These are phyloP conservation scores for Hypsibius dujardini DNA, from an alignment of 1,140 invertebrate genomes.

Conservation along the genomic window DNA sequence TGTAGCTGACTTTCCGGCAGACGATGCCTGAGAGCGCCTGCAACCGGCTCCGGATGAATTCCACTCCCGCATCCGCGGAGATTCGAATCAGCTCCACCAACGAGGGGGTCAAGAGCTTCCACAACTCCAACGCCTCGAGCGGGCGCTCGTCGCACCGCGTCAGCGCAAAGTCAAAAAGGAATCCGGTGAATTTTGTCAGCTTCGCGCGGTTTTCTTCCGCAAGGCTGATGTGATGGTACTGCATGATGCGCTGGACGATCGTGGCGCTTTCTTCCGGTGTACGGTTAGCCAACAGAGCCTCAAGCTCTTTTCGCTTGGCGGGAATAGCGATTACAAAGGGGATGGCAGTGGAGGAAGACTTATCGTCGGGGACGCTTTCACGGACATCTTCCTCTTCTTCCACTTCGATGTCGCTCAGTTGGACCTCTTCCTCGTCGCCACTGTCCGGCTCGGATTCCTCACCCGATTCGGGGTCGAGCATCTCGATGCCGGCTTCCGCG, in stretches of 20 bases:
- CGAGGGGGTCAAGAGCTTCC: neutral
- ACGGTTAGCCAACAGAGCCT: constrained; percentile 44
- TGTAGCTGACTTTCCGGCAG: neutral
- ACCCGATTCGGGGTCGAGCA: neutral
- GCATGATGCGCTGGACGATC: constrained; percentile 61
- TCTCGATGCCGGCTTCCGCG: neutral
- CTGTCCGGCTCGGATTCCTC: neutral
- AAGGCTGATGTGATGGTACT: constrained; percentile 61
- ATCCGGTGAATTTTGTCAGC: constrained; percentile 49
- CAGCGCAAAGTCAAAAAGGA: constrained; percentile 32
- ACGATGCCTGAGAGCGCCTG: neutral
- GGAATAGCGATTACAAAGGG: constrained; percentile 37
- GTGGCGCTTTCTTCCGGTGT: constrained; percentile 44
- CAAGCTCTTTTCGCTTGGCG: constrained; percentile 45
- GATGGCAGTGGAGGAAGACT: constrained; percentile 40
- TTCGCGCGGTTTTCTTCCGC: constrained; percentile 54
- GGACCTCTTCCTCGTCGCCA: constrained; percentile 54
- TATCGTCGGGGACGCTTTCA: constrained; percentile 17
- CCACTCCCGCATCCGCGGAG: neutral
- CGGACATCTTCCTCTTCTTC: constrained; percentile 24
- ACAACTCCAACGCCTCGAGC: neutral
- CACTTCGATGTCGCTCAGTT: constrained; percentile 33
- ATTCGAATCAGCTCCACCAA: neutral
- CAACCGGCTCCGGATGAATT: neutral
- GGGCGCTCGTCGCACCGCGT: neutral